Evolutionary conservation across 2,797 vertebrate species (phyloP), one percentile per base, ranked within the genome.

Genomic region (Buphagus erythrorhynchus): DNA sequence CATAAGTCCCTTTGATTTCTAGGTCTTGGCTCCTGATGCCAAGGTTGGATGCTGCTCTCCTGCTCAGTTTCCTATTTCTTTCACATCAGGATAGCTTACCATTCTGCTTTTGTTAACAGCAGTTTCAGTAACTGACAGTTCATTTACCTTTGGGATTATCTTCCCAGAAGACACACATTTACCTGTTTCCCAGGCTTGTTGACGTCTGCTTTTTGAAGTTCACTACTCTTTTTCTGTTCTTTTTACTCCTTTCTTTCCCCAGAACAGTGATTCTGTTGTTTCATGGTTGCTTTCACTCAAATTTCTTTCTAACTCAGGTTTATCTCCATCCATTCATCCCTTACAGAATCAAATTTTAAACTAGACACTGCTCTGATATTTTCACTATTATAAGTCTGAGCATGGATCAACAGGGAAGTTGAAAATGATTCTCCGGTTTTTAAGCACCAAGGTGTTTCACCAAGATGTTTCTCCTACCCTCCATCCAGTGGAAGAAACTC

Each of bases 61-160:
- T 89, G 21, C 71, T 92, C 1, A 0, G 58, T 86, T 95, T 96
- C 71, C 51, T 68, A 73, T 91, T 91, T 86, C 69, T 93, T 96
- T 96, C 86, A 59, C 91, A 85, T 91, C 77, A 72, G 74, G 67
- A 62, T 93, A 92, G 31, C 4, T 95, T 95, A 93, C 91, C 59
- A 45, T 62, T 84, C 77, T 58, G 59, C 83, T 78, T 94, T 94
- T 93, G 88, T 94, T 88, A 88, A 21, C 2, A 2, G 62, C 43
- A 86, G 62, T 68, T 91, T 85, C 83, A 81, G n/a, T 91, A 87
- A 63, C 86, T 68, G 91, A 73, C 71, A 81, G 63, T 79, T 93
- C 86, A 95, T 93, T 95, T 84, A 88, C 90, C 86, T 81, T 75
- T 42, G n/a, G 83, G 86, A 88, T 95, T 75, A 95, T 85, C 93